These are phyloP conservation scores for Psittacula cyanocephala DNA, from an alignment of 2,113 vertebrate species.

Conservation along the genomic window DNA sequence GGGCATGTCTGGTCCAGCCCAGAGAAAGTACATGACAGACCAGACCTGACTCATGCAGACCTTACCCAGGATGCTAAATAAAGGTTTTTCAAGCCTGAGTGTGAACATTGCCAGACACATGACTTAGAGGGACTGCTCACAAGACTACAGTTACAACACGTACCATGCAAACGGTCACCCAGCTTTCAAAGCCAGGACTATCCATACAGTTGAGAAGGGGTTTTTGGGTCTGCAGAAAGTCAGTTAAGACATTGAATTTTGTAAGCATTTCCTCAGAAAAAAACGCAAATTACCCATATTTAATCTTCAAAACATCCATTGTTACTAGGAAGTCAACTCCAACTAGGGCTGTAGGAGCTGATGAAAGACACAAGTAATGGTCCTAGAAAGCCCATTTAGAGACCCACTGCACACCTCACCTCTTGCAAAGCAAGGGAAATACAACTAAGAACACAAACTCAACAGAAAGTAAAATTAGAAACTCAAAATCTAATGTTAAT, in stretches of 20 bases:
- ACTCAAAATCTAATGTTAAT: background rate
- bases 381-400: background rate
- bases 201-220: background rate
- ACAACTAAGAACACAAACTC: background rate
- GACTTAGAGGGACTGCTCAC: background rate
- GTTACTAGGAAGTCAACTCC: background rate
- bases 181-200: background rate
- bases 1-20: background rate
- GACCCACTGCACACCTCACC: background rate
- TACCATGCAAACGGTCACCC: background rate
- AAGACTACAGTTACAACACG: background rate
- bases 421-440: background rate
- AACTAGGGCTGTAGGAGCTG: background rate
- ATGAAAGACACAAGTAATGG: background rate
- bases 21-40: background rate
- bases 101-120: fast-evolving
- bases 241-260: background rate
- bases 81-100: background rate
- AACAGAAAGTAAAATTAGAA: background rate
- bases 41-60: background rate
- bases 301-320: background rate
- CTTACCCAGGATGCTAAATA: background rate
- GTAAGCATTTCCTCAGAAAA: background rate
- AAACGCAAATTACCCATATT: background rate
- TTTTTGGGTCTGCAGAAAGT: background rate